Base-by-base conservation (phyloP, 1,140 invertebrate species). In the Magallana gigas region DNA sequence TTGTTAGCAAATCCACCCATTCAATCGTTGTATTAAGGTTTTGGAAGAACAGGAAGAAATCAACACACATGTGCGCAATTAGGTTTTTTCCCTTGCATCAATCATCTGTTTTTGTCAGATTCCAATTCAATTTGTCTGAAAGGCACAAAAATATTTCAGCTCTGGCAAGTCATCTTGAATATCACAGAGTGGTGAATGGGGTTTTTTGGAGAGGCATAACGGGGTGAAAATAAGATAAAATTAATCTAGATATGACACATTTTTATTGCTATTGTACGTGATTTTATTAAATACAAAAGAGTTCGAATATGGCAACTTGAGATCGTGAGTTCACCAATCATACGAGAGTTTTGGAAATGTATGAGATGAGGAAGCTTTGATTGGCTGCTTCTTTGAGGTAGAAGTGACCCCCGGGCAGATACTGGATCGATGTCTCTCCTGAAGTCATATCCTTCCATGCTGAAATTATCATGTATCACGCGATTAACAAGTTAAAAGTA, bases 341-440 rank as follows among this genome's bases (percentile, higher is more conserved):
- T 48, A 36, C 23, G 23, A 76, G 68, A 12, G 8, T 76, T 76
- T 76, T 29, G 9, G 68, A 29, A 29, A 76, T 36, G 68, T 76
- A 76, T 4, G 68, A 76, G 68, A 76, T 76, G 9, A 83, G 81
- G 18, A 58, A n/a, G 9, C 57, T 58, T 56, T 83, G 81, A 64
- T 88, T 88, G 8, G 12, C 36, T 23, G 86, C 64, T 23, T 89
- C 88, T 59, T 89, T 89, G 36, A 87, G 83, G 64, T 85, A 89
- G 62, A 89, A 89, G 86, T 89, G 88, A 81, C 88, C 88, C 23
- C 88, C 88, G 23, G 88, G 88, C 80, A 89, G 64, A n/a, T 57
- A 83, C 36, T 84, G 80, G 18, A 87, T 64, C 29, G 85, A 57
- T 23, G n/a, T 81, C 16, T 84, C n/a, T 14, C 60, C 29, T 29